These are phyloP conservation scores for Leucophenga varia DNA, from an alignment of 1,140 invertebrate species.

Conservation along the genomic window DNA sequence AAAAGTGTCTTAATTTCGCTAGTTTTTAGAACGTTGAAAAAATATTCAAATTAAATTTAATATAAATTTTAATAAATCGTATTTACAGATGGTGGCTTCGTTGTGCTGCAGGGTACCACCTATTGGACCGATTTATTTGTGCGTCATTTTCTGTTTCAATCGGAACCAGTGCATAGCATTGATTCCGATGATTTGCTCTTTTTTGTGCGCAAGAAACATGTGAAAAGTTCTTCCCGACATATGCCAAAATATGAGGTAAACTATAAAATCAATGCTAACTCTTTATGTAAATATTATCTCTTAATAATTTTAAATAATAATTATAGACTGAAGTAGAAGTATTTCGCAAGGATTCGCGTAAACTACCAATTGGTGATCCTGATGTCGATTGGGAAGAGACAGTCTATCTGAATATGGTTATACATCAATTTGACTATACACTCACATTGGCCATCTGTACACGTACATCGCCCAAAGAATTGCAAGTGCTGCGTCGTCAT, in stretches of 20 bases:
- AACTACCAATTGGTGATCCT: slow-evolving; percentile 91
- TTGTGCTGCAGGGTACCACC: slow-evolving; percentile 86
- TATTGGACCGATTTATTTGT: slow-evolving; percentile 97
- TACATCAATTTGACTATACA: slow-evolving; percentile 98
- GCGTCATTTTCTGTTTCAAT: slow-evolving; percentile 88
- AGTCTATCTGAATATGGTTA: slow-evolving; percentile 96
- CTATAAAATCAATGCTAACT: too few species aligned
- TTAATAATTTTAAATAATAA: too few species aligned
- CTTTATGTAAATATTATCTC: too few species aligned
- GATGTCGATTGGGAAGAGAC: slow-evolving; percentile 99
- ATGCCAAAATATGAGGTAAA: slow-evolving; percentile 85
- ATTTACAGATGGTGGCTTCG: slow-evolving; percentile 82
- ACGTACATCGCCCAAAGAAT: slow-evolving; percentile 92
- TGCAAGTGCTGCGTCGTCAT: slow-evolving; percentile 90
- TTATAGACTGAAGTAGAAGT: slow-evolving; percentile 87
- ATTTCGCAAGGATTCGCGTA: slow-evolving; percentile 94
- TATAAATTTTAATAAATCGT: too few species aligned
- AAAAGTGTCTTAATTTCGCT: not conserved
- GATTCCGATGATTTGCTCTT: slow-evolving; percentile 94
- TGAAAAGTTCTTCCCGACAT: slow-evolving; percentile 80
- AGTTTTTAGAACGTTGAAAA: not conserved
- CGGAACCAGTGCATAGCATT: slow-evolving; percentile 70
- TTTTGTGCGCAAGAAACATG: slow-evolving; percentile 90
- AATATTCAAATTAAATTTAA: not conserved
- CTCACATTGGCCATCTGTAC: slow-evolving; percentile 97